phyloP scores from a whole-genome alignment of 2,797 vertebrate species.

The Emydoidea blandingii region DNA sequence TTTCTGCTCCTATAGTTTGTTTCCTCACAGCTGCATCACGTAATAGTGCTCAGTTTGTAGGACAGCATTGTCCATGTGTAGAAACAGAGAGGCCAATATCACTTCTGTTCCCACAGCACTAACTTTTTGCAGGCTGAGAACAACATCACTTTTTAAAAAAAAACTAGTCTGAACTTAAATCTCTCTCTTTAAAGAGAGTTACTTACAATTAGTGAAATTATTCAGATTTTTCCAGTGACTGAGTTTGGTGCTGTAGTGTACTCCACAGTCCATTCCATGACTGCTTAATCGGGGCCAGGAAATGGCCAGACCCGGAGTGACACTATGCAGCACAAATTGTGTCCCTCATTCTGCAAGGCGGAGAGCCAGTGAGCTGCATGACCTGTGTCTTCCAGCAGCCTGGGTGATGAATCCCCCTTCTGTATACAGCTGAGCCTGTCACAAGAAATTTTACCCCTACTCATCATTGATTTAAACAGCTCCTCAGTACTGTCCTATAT shows the following conservation, averaged over 20 bases:
- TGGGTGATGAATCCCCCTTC: neutral
- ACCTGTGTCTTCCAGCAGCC: neutral
- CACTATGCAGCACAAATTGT: neutral
- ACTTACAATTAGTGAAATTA: neutral
- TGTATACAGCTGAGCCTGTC: neutral
- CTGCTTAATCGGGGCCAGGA: neutral
- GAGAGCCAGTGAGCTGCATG: neutral
- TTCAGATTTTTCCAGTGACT: neutral
- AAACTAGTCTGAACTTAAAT: neutral
- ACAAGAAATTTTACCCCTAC: neutral
- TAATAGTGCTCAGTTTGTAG: neutral
- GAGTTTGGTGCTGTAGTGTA: neutral
- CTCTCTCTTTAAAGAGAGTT: neutral
- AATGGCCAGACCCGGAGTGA: neutral
- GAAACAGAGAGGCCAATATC: neutral
- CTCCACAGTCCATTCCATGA: neutral
- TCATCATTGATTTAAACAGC: neutral
- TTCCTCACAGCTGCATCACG: neutral
- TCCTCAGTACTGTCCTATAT: neutral
- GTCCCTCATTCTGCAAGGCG: neutral
- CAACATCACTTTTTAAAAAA: accelerated
- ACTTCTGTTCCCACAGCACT: neutral
- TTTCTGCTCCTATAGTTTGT: neutral
- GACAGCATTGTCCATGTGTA: neutral
- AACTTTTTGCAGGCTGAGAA: neutral